These are phyloP conservation scores for Mnemiopsis leidyi DNA, from an alignment of 37 sponge, comb jelly and placozoan species.

Conservation along the genomic window DNA sequence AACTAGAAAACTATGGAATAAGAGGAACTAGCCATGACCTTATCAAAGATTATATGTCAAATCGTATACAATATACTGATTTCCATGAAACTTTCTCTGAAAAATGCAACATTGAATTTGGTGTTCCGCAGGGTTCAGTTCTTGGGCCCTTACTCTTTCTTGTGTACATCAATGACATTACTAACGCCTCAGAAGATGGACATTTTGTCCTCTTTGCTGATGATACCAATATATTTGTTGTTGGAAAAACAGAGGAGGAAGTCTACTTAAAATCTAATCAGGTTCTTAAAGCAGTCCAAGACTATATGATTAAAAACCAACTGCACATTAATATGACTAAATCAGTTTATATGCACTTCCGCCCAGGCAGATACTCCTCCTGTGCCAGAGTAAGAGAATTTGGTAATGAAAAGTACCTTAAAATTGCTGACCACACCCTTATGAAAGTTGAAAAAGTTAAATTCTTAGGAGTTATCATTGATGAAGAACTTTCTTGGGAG, in stretches of 20 bases:
- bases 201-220: conserved; percentile 1
- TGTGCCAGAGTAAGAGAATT: neutral
- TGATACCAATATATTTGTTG: neutral
- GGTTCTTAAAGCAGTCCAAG: neutral
- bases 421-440: neutral
- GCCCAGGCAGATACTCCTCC: neutral
- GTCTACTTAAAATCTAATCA: neutral
- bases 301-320: neutral
- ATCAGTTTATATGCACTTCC: neutral
- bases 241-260: neutral
- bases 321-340: neutral
- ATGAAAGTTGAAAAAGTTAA: neutral
- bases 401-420: neutral
- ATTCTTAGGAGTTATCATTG: neutral
- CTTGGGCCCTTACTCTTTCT: neutral
- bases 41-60: neutral
- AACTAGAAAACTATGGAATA: neutral
- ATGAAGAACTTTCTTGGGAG: neutral
- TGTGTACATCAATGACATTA: neutral
- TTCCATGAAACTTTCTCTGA: neutral
- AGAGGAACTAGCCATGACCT: neutral
- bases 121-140: neutral
- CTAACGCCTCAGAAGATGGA: neutral
- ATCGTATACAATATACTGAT: neutral
- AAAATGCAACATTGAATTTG: neutral